Base-by-base conservation (phyloP, 2,888 invertebrate genomes). In the Macrostomum cliftonense region DNA sequence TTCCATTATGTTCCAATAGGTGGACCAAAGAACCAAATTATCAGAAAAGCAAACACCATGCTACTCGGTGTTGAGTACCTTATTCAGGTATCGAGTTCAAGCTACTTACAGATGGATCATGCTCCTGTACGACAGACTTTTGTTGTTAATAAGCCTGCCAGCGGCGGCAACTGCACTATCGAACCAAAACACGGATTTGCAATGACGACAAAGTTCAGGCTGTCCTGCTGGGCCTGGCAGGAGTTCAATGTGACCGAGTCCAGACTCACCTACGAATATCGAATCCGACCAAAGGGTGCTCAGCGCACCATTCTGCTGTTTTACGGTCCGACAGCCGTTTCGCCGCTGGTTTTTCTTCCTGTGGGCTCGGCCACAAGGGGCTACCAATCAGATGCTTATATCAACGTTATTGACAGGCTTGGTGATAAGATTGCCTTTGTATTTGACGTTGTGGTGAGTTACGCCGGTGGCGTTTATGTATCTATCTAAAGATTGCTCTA, bases 81-180 rank as follows among this genome's bases (percentile, higher is more conserved):
- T 4, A 28, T 28, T 9, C 28, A 9, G 28, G 28, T 28, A 9
- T 28, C 28, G 9, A 28, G 4, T 7, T 28, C 28, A 28, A 28
- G 28, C 28, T 28, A 28, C 28, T 4, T 4, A 28, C 28, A 28
- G 9, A 9, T 7, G 28, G 28, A 9, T 28, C 28, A 4, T 4
- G 28, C 9, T 9, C 4, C 28, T 7, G 28, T 28, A 7, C 4
- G 9, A 9, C 4, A 28, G 9, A 28, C 28, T 2, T 45, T 45
- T 38, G 16, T 45, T 2, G 21, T 38, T 2, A 45, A 45, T 38
- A 17, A 19, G 16, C 45, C 45, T 12, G 21, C 45, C 7, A 37
- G 16, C n/a, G 45, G 28, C 2, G 45, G 45, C 45, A 20, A 45
- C 21, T 45, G 45, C 45, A 37, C 17, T 12, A 38, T 45, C 20